Evolutionary conservation across 2,888 invertebrate species (phyloP).

Genomic region (Pteria penguin): DNA sequence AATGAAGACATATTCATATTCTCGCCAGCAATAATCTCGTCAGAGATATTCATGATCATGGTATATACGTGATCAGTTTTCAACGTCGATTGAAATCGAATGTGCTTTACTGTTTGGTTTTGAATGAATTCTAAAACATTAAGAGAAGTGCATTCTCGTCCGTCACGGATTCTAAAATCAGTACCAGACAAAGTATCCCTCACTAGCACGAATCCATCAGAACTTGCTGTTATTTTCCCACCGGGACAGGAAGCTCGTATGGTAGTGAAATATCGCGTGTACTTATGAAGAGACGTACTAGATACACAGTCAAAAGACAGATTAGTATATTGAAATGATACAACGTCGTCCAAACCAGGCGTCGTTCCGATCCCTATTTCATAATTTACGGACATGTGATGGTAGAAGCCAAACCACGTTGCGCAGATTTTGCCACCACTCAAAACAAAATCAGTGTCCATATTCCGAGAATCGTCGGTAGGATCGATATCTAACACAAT

Average conservation of each 20-base stretch:
- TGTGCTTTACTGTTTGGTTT: not conserved
- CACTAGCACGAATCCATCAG: slow-evolving; percentile 33
- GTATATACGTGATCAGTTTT: not conserved
- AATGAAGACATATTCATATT: not conserved
- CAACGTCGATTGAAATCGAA: not conserved
- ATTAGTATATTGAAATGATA: not conserved
- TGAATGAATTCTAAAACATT: not conserved
- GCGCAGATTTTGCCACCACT: slow-evolving; percentile 7
- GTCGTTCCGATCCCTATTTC: slow-evolving; percentile 31
- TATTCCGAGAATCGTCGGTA: not conserved
- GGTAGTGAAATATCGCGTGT: slow-evolving; percentile 16
- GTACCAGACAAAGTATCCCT: not conserved
- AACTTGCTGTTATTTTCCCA: slow-evolving; percentile 13
- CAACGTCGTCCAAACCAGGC: slow-evolving; percentile 22
- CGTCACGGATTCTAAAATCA: not conserved
- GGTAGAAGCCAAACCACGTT: slow-evolving; percentile 41
- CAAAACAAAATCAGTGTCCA: slow-evolving; percentile 27
- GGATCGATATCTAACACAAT: slow-evolving; percentile 39
- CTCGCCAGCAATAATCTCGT: not conserved
- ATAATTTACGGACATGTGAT: slow-evolving; percentile 24
- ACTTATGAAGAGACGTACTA: not conserved
- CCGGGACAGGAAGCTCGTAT: slow-evolving; percentile 26
- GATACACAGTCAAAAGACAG: not conserved
- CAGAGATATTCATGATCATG: not conserved
- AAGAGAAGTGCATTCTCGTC: not conserved